Conservation (phyloP, 1,140 invertebrate species). For the Eciton burchellii region DNA sequence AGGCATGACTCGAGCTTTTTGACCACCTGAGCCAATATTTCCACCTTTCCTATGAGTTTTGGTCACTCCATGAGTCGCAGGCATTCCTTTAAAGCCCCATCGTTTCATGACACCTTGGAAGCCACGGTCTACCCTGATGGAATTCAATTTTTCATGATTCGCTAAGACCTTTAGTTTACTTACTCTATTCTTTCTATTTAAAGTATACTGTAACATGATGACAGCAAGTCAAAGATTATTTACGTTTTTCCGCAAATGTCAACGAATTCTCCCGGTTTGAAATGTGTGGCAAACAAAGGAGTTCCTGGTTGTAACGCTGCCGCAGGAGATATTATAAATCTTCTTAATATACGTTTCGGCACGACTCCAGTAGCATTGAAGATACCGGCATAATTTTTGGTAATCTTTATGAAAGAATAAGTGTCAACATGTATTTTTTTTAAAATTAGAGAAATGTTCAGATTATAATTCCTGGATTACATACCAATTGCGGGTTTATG, state of each 20-base stretch:
- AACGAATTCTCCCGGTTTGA: constrained; percentile 95
- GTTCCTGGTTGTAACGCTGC: constrained; percentile 96
- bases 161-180: background rate
- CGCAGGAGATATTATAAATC: constrained; percentile 95
- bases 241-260: constrained; percentile 97
- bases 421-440: constrained; percentile 17
- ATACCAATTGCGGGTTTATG: constrained; percentile 91
- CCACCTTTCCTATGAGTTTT: constrained; percentile 98
- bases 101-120: constrained; percentile 99
- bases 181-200: background rate
- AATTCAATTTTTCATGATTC: constrained; percentile 39
- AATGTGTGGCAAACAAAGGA: constrained; percentile 95
- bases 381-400: constrained; percentile 95
- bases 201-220: constrained; percentile 17
- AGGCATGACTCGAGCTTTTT: constrained; percentile 95
- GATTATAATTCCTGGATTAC: constrained; percentile 27
- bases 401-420: constrained; percentile 87
- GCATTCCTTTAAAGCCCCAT: constrained; percentile 98
- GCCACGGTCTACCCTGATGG: constrained; percentile 93
- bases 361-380: constrained; percentile 95
- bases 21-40: constrained; percentile 94
- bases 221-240: constrained; percentile 81
- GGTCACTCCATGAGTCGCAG: constrained; percentile 95
- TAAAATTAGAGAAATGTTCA: background rate
- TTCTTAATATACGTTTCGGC: constrained; percentile 93